Evolutionary conservation across 2,797 vertebrate genomes (phyloP).

Genomic region (Molossus molossus): DNA sequence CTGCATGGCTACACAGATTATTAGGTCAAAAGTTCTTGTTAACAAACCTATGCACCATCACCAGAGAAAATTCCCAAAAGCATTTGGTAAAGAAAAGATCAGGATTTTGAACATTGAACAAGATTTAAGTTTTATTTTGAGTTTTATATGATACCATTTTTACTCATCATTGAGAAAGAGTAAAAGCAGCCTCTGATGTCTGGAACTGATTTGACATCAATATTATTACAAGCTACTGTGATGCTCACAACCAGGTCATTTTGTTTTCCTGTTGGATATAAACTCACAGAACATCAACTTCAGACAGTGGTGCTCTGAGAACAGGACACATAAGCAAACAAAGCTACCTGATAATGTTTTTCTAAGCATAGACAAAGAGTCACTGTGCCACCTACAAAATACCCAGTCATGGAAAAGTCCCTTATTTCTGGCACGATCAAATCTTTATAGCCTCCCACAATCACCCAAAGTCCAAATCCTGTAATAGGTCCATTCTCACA

Average conservation of each 20-base stretch:
- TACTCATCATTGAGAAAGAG: not conserved
- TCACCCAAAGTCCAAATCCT: not conserved
- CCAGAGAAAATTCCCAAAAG: slow-evolving; percentile 16
- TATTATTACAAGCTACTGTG: not conserved
- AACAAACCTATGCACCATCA: not conserved
- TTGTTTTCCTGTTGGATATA: not conserved
- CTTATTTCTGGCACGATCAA: not conserved
- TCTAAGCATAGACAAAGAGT: slow-evolving; percentile 10
- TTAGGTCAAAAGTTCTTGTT: not conserved
- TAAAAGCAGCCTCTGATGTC: not conserved
- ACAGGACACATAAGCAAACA: not conserved
- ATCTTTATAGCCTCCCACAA: not conserved
- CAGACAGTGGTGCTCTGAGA: not conserved
- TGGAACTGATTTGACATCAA: not conserved
- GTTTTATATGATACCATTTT: not conserved
- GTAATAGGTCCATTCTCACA: not conserved
- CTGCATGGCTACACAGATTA: not conserved
- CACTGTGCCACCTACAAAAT: not conserved
- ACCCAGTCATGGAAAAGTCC: not conserved
- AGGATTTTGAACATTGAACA: slow-evolving; percentile 25
- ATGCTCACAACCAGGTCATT: not conserved
- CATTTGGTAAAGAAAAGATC: not conserved
- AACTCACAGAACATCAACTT: not conserved
- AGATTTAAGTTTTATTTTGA: slow-evolving; percentile 56
- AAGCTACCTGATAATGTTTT: not conserved